phyloP scores from a whole-genome alignment of 1,140 invertebrate species.

The Sycobia sp. region DNA sequence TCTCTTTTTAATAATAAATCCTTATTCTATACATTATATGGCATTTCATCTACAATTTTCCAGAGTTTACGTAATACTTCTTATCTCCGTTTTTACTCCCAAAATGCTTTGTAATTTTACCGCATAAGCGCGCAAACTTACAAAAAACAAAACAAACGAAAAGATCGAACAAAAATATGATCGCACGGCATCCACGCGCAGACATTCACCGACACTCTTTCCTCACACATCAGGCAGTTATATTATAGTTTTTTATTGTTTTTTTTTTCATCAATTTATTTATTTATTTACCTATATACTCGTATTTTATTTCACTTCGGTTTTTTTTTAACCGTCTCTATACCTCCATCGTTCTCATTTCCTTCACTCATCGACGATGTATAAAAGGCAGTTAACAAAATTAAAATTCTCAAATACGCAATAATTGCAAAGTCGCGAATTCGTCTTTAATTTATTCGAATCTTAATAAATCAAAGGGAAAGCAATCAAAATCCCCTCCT shows the following conservation, averaged over 20 bases:
- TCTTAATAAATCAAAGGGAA: too few species aligned
- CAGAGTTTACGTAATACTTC: slow-evolving; percentile 34
- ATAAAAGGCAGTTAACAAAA: too few species aligned
- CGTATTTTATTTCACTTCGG: neutral
- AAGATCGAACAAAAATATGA: too few species aligned
- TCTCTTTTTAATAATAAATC: slow-evolving; percentile 35
- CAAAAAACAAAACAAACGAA: too few species aligned
- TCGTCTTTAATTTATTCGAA: too few species aligned
- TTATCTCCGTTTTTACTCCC: slow-evolving; percentile 1
- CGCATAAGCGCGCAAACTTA: slow-evolving; percentile 27
- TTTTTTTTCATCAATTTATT: neutral
- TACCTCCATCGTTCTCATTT: too few species aligned
- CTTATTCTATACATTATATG: slow-evolving; percentile 37
- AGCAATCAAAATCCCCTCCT: too few species aligned
- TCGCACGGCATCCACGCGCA: slow-evolving; percentile 17
- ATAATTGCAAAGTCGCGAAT: too few species aligned
- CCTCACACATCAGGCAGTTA: slow-evolving; percentile 11
- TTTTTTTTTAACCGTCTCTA: too few species aligned
- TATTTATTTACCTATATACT: neutral
- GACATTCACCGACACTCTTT: slow-evolving; percentile 9
- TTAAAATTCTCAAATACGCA: too few species aligned
- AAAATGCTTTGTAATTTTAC: slow-evolving; percentile 9
- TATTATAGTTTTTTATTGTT: slow-evolving; percentile 15
- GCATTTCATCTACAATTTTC: slow-evolving; percentile 37
- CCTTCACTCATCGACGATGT: too few species aligned